These are phyloP conservation scores for Chloropsis cyanopogon DNA, from an alignment of 2,113 vertebrate genomes.

Conservation along the genomic window DNA sequence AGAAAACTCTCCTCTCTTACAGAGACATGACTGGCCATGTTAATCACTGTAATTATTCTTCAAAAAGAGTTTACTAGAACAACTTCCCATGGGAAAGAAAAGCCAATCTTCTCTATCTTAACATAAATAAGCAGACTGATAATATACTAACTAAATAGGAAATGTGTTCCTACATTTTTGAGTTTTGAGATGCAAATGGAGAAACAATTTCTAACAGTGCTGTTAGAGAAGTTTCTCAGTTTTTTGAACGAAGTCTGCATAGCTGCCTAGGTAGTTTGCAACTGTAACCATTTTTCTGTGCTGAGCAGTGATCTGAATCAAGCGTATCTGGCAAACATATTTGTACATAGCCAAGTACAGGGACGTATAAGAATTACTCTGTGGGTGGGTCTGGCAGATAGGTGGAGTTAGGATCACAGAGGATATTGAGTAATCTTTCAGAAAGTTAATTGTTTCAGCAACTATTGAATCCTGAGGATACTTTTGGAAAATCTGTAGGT, in stretches of 20 bases:
- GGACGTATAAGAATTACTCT: background rate
- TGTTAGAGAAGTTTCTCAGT: background rate
- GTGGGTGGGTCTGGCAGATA: background rate
- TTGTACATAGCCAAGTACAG: background rate
- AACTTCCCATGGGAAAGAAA: background rate
- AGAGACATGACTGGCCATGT: background rate
- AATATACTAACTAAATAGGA: background rate
- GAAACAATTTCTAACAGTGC: background rate
- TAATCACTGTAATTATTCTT: constrained; percentile 24
- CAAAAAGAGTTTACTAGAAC: background rate
- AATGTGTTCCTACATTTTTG: background rate
- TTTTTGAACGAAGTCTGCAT: rapidly evolving
- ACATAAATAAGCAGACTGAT: background rate
- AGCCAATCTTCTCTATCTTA: background rate
- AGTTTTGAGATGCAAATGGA: background rate
- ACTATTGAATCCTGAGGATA: background rate
- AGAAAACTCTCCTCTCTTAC: background rate
- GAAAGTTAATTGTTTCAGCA: background rate
- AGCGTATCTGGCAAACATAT: background rate
- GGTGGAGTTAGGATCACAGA: background rate
- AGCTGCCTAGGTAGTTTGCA: background rate
- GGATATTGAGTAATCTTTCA: background rate
- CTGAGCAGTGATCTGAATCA: background rate
- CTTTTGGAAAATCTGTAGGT: background rate
- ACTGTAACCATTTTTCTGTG: background rate